These are phyloP conservation scores for Seison nebaliae DNA, from an alignment of 1,140 invertebrate genomes.

Conservation along the genomic window DNA sequence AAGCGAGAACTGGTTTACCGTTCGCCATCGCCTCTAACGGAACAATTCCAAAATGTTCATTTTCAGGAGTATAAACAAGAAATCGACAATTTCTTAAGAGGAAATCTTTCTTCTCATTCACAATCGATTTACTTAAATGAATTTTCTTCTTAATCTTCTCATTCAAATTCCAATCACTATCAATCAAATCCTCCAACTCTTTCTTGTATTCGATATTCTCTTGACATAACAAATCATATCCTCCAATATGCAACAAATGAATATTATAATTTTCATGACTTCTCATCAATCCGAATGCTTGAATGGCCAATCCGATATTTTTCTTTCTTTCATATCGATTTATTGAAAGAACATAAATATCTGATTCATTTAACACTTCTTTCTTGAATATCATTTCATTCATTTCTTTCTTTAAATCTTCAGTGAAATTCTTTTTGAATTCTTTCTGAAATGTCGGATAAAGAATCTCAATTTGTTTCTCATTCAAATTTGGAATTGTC, in stretches of 20 bases:
- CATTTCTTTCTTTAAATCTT: background rate
- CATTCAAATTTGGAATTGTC: conserved; percentile 16
- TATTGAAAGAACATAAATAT: conserved; percentile 52
- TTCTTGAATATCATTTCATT: too few relatives aligned
- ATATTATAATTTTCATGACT: conserved; percentile 18
- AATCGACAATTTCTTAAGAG: conserved; percentile 45
- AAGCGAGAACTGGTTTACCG: conserved; percentile 65
- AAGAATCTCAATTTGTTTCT: conserved; percentile 40
- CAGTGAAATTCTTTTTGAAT: background rate
- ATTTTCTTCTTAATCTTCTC: too few relatives aligned
- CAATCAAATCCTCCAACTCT: conserved; percentile 43
- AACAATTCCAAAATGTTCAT: conserved; percentile 98
- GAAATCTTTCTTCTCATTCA: conserved; percentile 51
- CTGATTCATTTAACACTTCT: background rate
- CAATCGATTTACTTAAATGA: too few relatives aligned
- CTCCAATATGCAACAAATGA: conserved; percentile 74
- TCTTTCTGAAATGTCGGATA: conserved; percentile 68
- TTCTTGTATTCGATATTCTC: conserved; percentile 67
- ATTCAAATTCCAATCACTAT: too few relatives aligned
- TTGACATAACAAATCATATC: conserved; percentile 59
- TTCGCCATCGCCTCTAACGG: conserved; percentile 92
- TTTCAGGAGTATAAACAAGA: conserved; percentile 72
- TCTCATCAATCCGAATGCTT: conserved; percentile 43
- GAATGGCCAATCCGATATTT: conserved; percentile 53
- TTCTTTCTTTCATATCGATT: conserved; percentile 95